Evolutionary conservation across 1,140 invertebrate genomes (phyloP).

Genomic region (Drosophila varians): DNA sequence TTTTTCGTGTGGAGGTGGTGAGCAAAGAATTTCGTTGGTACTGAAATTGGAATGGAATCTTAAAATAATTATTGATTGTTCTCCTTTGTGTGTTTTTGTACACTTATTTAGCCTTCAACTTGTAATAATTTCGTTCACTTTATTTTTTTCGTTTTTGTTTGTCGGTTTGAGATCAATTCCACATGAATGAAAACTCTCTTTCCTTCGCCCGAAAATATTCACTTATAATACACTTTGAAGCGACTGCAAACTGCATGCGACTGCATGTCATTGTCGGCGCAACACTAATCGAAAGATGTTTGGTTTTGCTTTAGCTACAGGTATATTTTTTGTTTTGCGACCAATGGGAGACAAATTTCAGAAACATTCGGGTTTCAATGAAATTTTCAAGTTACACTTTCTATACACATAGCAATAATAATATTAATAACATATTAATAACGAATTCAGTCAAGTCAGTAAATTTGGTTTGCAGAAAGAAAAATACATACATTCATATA

Average conservation of each 20-base stretch:
- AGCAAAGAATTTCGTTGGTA: conserved; percentile 39
- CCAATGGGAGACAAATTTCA: conserved; percentile 45
- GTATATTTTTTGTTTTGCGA: conserved; percentile 35
- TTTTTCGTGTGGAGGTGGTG: conserved; percentile 1
- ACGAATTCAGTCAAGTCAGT: conserved; percentile 80
- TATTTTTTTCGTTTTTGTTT: conserved; percentile 25
- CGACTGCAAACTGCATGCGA: conserved; percentile 16
- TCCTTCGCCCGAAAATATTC: background rate
- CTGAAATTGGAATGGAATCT: conserved; percentile 51
- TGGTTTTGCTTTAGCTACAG: conserved; percentile 42
- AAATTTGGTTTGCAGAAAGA: conserved; percentile 79
- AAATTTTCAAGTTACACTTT: conserved; percentile 75
- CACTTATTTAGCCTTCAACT: conserved; percentile 37
- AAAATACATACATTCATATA: conserved; percentile 56
- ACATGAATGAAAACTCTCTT: conserved; percentile 19
- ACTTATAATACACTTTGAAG: conserved; percentile 6
- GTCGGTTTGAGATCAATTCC: conserved; percentile 51
- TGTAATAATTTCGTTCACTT: conserved; percentile 35
- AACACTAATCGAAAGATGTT: conserved; percentile 41
- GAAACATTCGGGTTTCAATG: conserved; percentile 48
- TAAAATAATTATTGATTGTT: conserved; percentile 51
- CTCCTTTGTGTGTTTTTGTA: conserved; percentile 30
- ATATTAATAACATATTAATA: conserved; percentile 76
- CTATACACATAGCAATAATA: conserved; percentile 67
- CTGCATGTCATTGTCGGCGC: conserved; percentile 33